A percentile compares a stretch with the other conserved stretches of the same genome.
Evolutionary conservation across 2,797 vertebrate genomes (phyloP).

Genomic region (Amphiprion clarkii): DNA sequence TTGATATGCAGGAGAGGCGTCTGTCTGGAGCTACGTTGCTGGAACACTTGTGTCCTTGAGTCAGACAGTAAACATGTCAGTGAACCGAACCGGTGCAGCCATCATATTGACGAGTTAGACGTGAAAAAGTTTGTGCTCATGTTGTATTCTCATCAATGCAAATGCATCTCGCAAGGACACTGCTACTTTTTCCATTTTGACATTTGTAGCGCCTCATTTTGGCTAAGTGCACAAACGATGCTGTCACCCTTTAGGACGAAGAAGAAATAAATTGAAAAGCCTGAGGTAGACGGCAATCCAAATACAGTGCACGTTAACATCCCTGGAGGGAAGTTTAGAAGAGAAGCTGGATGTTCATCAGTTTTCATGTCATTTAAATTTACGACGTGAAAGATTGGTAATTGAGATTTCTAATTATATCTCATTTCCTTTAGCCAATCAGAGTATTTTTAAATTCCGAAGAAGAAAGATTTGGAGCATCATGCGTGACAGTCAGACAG

Average conservation of each 20-base stretch:
- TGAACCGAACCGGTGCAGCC: not conserved
- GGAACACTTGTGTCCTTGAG: not conserved
- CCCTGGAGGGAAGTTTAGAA: not conserved
- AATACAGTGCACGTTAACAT: not conserved
- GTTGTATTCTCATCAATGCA: not conserved
- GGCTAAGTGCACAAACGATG: not conserved
- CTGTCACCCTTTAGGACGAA: not conserved
- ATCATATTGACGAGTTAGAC: not conserved
- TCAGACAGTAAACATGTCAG: not conserved
- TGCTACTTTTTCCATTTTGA: not conserved
- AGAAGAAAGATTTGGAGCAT: not conserved
- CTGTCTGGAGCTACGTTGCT: slow-evolving; percentile 4
- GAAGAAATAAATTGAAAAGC: not conserved
- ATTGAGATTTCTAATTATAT: not conserved
- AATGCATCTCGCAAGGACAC: not conserved
- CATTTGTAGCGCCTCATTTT: not conserved
- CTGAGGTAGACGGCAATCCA: slow-evolving; percentile 1
- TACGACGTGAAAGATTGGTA: not conserved
- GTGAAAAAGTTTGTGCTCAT: not conserved
- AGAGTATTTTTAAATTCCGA: not conserved
- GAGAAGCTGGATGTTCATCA: not conserved
- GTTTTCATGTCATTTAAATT: not conserved
- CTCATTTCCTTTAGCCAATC: not conserved
- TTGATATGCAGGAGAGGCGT: slow-evolving; percentile 4
- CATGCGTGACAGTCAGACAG: not conserved